phyloP scores from a whole-genome alignment of 2,888 invertebrate species.

The Liposcelis brunnea region DNA sequence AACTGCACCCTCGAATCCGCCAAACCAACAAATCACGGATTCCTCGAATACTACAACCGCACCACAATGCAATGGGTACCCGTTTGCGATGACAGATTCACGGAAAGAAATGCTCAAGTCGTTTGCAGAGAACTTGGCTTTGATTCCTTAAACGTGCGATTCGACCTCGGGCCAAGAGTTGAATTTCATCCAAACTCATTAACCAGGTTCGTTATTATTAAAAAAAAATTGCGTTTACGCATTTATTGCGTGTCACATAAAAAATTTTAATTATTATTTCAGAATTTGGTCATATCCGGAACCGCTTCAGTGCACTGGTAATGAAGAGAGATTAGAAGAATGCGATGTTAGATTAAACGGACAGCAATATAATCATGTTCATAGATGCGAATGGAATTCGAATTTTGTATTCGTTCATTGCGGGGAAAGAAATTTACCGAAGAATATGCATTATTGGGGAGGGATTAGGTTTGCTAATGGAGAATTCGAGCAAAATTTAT shows the following conservation, averaged over 20 bases:
- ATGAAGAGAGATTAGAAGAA: conserved; percentile 56
- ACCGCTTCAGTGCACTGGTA: conserved; percentile 48
- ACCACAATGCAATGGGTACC: conserved; percentile 95
- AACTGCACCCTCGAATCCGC: conserved; percentile 38
- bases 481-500: conserved; percentile 73
- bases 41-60: conserved; percentile 84
- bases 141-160: conserved; percentile 74
- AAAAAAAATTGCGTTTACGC: background rate
- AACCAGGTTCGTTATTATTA: conserved; percentile 25
- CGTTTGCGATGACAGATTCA: conserved; percentile 88
- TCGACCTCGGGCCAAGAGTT: conserved; percentile 67
- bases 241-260: background rate
- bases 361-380: conserved; percentile 66
- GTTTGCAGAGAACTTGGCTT: conserved; percentile 86
- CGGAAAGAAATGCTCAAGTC: conserved; percentile 91
- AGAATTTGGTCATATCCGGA: conserved; percentile 92
- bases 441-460: conserved; percentile 75
- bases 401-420: conserved; percentile 89
- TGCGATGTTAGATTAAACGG: conserved; percentile 74
- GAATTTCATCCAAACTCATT: conserved; percentile 80
- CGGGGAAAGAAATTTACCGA: conserved; percentile 48
- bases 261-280: background rate
- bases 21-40: conserved; percentile 54
- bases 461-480: conserved; percentile 80
- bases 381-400: conserved; percentile 77